Conservation (phyloP, 30 jellyfish, hydroid and myxozoan species). For the Cassiopea andromeda region DNA sequence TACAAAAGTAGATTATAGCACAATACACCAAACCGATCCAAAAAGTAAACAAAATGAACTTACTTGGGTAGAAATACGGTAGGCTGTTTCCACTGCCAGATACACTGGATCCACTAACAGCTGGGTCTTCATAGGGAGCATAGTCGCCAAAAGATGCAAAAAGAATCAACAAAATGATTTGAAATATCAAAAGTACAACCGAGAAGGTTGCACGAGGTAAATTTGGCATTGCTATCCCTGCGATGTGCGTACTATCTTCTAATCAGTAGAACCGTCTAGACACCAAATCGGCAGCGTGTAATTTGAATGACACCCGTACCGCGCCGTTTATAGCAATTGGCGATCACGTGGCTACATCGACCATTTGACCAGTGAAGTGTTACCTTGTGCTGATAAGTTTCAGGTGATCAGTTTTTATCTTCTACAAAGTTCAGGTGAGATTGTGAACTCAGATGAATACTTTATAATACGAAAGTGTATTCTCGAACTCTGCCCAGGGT, state of each 20-base stretch:
- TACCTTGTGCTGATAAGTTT: no score
- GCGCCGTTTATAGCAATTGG: no score
- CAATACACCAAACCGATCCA: no score
- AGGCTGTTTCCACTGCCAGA: slow-evolving; percentile 38
- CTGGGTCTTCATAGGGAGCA: slow-evolving; percentile 60
- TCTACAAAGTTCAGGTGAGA: no score
- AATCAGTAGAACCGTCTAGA: no score
- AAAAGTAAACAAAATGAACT: not conserved
- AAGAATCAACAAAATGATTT: slow-evolving; percentile 72
- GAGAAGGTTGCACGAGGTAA: slow-evolving; percentile 68
- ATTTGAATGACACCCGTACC: not conserved
- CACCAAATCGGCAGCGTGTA: no score
- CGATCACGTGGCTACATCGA: not conserved
- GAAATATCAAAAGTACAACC: slow-evolving; percentile 47
- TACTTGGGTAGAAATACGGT: slow-evolving; percentile 74
- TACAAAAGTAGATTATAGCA: no score
- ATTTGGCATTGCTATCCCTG: slow-evolving; percentile 52
- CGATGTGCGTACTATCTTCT: no score
- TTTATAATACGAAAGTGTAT: no score
- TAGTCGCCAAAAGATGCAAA: slow-evolving; percentile 88
- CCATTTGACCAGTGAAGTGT: not conserved
- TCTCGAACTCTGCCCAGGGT: no score
- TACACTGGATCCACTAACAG: not conserved
- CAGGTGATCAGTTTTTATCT: not conserved
- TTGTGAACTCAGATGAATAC: no score